Percentiles rank a stretch among this genome's conserved stretches.
phyloP scores from a whole-genome alignment of 2,888 invertebrate species.

The Dicyrtoma fusca region DNA sequence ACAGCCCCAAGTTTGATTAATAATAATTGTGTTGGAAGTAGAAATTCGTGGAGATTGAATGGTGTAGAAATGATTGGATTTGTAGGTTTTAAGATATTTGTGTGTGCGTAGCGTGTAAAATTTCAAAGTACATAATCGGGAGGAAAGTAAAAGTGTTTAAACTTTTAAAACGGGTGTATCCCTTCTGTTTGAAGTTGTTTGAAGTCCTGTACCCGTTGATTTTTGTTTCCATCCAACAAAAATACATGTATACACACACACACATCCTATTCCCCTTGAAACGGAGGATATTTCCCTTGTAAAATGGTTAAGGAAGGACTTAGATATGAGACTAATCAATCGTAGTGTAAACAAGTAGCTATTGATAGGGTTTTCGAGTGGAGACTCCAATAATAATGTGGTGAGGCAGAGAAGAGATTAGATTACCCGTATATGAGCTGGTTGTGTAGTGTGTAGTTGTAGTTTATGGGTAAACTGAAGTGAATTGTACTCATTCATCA shows the following conservation, averaged over 20 bases:
- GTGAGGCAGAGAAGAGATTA: slow-evolving; percentile 39
- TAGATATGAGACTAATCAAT: slow-evolving; percentile 50
- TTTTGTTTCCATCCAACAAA: background rate
- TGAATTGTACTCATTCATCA: slow-evolving; percentile 37
- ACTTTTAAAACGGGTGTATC: background rate
- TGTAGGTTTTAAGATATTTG: too few relatives aligned
- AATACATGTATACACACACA: background rate
- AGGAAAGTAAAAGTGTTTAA: slow-evolving; percentile 37
- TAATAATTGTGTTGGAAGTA: too few relatives aligned
- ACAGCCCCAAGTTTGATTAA: too few relatives aligned
- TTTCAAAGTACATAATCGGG: slow-evolving; percentile 24
- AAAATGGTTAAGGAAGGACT: slow-evolving; percentile 11
- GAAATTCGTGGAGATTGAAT: too few relatives aligned
- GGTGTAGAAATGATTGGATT: too few relatives aligned
- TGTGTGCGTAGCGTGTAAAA: slow-evolving; percentile 1
- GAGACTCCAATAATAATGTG: slow-evolving; percentile 37
- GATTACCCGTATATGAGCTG: slow-evolving; percentile 39
- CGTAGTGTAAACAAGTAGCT: slow-evolving; percentile 51
- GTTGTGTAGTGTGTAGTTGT: slow-evolving; percentile 10
- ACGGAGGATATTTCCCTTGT: slow-evolving; percentile 19
- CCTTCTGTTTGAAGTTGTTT: too few relatives aligned
- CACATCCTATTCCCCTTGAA: slow-evolving; percentile 10
- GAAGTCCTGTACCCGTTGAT: slow-evolving; percentile 4
- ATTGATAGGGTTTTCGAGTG: slow-evolving; percentile 41
- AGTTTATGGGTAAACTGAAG: slow-evolving; percentile 26